phyloP scores from a whole-genome alignment of 2,113 vertebrate species.

The Pardalotus punctatus region DNA sequence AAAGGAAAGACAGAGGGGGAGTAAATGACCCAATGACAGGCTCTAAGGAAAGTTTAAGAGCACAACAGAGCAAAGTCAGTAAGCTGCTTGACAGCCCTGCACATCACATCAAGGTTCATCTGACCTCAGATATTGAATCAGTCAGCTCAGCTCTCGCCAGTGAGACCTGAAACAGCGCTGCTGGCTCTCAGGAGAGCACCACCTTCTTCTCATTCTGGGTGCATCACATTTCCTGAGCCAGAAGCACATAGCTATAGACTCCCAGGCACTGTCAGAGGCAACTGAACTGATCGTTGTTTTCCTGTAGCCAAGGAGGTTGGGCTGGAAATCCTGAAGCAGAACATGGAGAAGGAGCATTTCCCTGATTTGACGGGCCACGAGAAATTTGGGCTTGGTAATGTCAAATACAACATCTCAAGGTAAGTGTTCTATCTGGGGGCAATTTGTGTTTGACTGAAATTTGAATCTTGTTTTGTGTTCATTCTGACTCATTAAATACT shows the following conservation, averaged over 20 bases:
- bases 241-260: neutral
- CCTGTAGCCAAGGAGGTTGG: conserved; percentile 42
- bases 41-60: neutral
- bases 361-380: conserved; percentile 31
- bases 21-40: neutral
- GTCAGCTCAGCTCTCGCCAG: neutral
- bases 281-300: neutral
- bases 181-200: neutral
- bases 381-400: conserved; percentile 16
- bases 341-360: conserved; percentile 27
- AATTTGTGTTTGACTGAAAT: neutral
- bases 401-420: conserved; percentile 53
- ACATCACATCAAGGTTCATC: neutral
- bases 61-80: neutral
- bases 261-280: neutral
- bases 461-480: neutral
- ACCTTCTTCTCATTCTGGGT: neutral
- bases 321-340: conserved; percentile 46
- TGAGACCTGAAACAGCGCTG: neutral
- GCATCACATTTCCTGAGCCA: neutral
- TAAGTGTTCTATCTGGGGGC: neutral
- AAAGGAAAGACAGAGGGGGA: neutral
- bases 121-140: neutral
- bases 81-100: neutral
- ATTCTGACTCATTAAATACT: neutral